phyloP scores from a whole-genome alignment of 2,797 vertebrate species.

The Myotis pilosus region DNA sequence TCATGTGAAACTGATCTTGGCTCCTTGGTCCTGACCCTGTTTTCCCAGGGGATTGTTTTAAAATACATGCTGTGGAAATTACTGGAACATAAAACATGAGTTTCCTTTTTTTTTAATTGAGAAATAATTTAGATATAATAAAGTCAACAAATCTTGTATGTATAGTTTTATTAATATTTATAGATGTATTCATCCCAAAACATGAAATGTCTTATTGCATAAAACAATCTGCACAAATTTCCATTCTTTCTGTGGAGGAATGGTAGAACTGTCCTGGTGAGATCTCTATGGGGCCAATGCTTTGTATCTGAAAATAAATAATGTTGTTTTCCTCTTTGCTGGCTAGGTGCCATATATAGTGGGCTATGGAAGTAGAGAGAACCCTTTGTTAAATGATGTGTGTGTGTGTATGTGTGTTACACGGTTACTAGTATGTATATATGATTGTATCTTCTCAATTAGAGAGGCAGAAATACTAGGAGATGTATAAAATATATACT shows the following conservation, averaged over 20 bases:
- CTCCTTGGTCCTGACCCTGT: background rate
- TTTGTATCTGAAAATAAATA: conserved; percentile 6
- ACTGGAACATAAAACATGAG: background rate
- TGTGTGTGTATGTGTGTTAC: background rate
- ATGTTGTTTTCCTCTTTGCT: background rate
- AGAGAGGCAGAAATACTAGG: background rate
- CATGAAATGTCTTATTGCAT: background rate
- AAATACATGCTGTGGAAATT: background rate
- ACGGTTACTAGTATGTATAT: background rate
- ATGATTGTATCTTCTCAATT: background rate
- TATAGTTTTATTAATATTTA: background rate
- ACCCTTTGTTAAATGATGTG: background rate
- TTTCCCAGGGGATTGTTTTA: background rate
- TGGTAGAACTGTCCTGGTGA: background rate
- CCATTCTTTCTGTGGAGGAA: background rate
- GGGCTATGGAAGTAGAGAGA: background rate
- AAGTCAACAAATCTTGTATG: background rate
- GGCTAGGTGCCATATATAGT: background rate
- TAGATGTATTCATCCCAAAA: background rate
- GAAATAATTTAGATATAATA: background rate
- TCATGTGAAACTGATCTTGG: background rate
- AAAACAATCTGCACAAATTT: background rate
- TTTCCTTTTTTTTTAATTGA: background rate
- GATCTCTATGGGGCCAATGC: background rate
- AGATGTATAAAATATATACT: background rate